phyloP scores from a whole-genome alignment of 2,888 invertebrate species.

The Cybosia mesomella region DNA sequence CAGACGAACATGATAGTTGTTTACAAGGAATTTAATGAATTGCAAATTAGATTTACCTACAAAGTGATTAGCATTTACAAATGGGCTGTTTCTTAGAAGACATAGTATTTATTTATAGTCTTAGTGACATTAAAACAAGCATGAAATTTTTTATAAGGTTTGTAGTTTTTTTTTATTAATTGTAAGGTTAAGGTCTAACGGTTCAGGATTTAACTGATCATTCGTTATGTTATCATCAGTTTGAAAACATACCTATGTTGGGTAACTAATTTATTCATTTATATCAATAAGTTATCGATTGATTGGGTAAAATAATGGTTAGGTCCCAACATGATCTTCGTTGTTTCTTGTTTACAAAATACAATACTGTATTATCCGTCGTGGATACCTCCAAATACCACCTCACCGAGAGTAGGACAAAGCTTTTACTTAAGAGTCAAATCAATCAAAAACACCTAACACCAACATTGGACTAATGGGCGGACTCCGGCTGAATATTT shows the following conservation, averaged over 20 bases:
- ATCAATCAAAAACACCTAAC: too few species aligned
- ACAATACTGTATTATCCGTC: too few species aligned
- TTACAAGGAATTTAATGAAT: slow-evolving; percentile 36
- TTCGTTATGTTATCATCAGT: background rate
- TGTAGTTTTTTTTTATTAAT: background rate
- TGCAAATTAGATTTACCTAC: slow-evolving; percentile 36
- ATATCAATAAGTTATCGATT: background rate
- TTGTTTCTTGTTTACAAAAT: background rate
- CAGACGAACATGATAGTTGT: slow-evolving; percentile 17
- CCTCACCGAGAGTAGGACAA: too few species aligned
- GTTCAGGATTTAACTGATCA: too few species aligned
- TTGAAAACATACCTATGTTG: background rate
- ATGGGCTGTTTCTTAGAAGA: slow-evolving; percentile 25
- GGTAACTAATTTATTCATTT: background rate
- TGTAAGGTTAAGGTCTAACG: too few species aligned
- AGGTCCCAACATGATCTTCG: background rate
- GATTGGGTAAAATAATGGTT: background rate
- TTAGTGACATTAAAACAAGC: slow-evolving; percentile 29
- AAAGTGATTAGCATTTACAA: slow-evolving; percentile 27
- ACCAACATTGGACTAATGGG: too few species aligned
- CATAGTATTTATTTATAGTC: slow-evolving; percentile 26
- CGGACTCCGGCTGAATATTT: too few species aligned
- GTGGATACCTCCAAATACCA: too few species aligned
- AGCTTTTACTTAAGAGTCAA: too few species aligned
- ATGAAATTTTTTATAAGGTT: slow-evolving; percentile 26